Percentiles rank a stretch among this genome's conserved stretches.
Evolutionary conservation across 2,888 invertebrate genomes (phyloP).

Genomic region (Pammene aurita): DNA sequence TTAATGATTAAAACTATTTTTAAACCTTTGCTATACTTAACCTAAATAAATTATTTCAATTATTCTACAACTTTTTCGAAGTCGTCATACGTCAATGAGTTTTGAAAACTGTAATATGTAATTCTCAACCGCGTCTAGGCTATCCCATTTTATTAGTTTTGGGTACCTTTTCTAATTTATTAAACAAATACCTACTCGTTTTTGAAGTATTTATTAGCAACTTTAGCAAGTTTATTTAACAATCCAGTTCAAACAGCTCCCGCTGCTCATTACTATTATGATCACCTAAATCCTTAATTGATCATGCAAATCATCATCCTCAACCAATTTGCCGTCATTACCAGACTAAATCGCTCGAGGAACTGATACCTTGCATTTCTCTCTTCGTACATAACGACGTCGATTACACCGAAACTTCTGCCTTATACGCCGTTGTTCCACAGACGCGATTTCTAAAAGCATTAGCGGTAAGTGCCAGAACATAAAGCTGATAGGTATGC

Average conservation of each 20-base stretch:
- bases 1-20: neutral
- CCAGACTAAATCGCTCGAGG: constrained; percentile 61
- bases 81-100: too few species aligned
- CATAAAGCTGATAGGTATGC: constrained; percentile 81
- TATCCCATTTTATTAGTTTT: too few species aligned
- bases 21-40: too few species aligned
- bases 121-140: too few species aligned
- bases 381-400: neutral
- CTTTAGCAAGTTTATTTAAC: neutral
- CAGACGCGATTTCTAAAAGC: constrained; percentile 60
- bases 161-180: too few species aligned
- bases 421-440: constrained; percentile 9
- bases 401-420: neutral
- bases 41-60: too few species aligned
- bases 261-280: constrained; percentile 19
- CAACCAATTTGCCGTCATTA: constrained; percentile 59
- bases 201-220: too few species aligned
- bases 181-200: too few species aligned
- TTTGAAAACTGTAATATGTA: too few species aligned
- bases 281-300: constrained; percentile 46
- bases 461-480: constrained; percentile 75
- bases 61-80: too few species aligned
- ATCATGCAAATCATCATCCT: constrained; percentile 55
- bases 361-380: constrained; percentile 69
- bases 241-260: constrained; percentile 6